Evolutionary conservation across 2,113 vertebrate genomes (phyloP).

Genomic region (Dolichotis patagonum): DNA sequence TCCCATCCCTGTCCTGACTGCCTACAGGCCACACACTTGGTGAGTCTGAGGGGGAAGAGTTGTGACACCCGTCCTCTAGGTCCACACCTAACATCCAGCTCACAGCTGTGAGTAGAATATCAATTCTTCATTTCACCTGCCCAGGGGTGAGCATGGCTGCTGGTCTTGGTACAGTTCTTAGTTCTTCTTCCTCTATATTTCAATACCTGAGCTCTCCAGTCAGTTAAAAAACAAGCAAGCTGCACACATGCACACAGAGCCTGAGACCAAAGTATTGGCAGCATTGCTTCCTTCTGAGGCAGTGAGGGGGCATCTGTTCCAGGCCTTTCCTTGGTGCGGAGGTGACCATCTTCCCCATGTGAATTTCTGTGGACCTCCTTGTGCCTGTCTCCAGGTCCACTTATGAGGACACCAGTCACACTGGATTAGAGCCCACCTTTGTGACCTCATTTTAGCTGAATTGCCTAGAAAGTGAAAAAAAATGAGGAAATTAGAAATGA

Average conservation of each 20-base stretch:
- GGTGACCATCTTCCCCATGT: not conserved
- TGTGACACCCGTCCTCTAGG: not conserved
- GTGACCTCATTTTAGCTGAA: not conserved
- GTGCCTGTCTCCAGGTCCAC: not conserved
- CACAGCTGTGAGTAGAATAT: not conserved
- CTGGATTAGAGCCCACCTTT: not conserved
- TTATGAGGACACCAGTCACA: not conserved
- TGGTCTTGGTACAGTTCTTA: not conserved
- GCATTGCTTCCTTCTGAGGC: not conserved
- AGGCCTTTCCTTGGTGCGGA: not conserved
- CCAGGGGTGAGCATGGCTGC: rapidly evolving
- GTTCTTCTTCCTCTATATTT: not conserved
- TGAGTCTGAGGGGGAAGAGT: not conserved
- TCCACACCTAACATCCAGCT: too few species aligned
- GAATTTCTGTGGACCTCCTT: not conserved
- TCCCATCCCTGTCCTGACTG: not conserved
- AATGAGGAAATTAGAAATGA: not conserved
- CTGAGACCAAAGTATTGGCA: not conserved
- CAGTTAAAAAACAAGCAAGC: not conserved
- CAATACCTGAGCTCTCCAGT: not conserved
- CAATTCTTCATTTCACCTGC: too few species aligned
- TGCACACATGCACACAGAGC: not conserved
- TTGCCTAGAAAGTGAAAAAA: not conserved
- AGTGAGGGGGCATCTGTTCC: not conserved
- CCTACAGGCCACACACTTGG: not conserved